Conservation (phyloP, 2,113 vertebrate genomes). For the Limanda limanda region DNA sequence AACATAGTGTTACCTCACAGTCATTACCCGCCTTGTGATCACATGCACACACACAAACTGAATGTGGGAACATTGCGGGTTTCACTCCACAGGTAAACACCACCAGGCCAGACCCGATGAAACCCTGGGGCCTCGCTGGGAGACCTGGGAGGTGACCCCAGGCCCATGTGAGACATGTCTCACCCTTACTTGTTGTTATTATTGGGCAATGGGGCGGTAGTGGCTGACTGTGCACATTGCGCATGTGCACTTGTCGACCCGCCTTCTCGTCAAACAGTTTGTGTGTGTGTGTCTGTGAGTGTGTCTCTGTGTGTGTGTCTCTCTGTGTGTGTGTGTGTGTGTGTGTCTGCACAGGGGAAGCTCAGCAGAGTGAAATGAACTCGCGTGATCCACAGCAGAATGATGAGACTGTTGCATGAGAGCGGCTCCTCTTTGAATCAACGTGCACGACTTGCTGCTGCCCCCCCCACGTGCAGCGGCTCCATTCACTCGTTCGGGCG, state of each 20-base stretch:
- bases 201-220: slow-evolving; percentile 19
- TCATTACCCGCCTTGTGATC: not conserved
- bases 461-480: slow-evolving; percentile 63
- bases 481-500: slow-evolving; percentile 45
- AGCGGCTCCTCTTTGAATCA: no score
- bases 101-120: not conserved
- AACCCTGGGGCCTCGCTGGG: not conserved
- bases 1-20: not conserved
- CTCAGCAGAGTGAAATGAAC: slow-evolving; percentile 54
- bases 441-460: no score
- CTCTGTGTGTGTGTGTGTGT: not conserved
- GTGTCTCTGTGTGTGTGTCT: no score
- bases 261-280: slow-evolving; percentile 31
- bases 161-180: not conserved
- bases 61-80: not conserved
- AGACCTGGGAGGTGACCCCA: not conserved
- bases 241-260: slow-evolving; percentile 60
- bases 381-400: slow-evolving; percentile 49
- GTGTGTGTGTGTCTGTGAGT: no score
- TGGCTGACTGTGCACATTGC: slow-evolving; percentile 14
- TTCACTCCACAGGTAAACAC: not conserved
- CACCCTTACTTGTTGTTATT: slow-evolving; percentile 24
- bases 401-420: not conserved
- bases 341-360: slow-evolving; percentile 2
- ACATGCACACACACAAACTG: not conserved